Conservation (phyloP, 2,113 vertebrate genomes). For the Neotoma lepida region DNA sequence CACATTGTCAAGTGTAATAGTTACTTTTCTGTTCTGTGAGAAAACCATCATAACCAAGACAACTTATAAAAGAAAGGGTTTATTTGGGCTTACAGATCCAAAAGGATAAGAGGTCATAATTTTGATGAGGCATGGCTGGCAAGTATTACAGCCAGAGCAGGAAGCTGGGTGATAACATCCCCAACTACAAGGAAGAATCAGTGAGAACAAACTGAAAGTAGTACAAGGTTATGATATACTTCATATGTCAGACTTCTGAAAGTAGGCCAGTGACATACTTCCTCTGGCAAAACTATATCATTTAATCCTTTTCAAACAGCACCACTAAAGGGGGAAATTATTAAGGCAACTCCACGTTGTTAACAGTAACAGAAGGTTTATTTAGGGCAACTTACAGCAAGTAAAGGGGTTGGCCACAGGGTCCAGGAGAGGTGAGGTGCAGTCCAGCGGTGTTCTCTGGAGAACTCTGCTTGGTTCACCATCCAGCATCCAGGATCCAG, state of each 20-base stretch:
- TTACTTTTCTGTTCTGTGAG: not conserved
- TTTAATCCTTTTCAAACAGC: not conserved
- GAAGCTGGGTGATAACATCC: not conserved
- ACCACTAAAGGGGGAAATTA: not conserved
- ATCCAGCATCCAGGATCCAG: no score
- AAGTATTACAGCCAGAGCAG: not conserved
- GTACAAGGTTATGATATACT: not conserved
- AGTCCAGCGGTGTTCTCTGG: no score
- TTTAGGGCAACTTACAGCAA: no score
- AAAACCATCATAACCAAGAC: not conserved
- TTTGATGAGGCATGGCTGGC: not conserved
- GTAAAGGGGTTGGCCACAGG: no score
- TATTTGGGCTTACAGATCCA: not conserved
- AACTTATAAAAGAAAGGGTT: not conserved
- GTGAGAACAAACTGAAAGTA: not conserved
- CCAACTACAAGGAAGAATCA: not conserved
- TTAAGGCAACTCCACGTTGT: no score
- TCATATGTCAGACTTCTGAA: not conserved
- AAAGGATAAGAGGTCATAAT: not conserved
- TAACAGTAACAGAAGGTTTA: no score
- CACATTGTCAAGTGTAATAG: not conserved
- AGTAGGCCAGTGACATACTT: not conserved
- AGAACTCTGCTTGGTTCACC: no score
- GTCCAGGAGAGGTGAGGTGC: no score
- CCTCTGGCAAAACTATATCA: not conserved